phyloP scores from a whole-genome alignment of 1,140 invertebrate species.

The Procambarus clarkii region DNA sequence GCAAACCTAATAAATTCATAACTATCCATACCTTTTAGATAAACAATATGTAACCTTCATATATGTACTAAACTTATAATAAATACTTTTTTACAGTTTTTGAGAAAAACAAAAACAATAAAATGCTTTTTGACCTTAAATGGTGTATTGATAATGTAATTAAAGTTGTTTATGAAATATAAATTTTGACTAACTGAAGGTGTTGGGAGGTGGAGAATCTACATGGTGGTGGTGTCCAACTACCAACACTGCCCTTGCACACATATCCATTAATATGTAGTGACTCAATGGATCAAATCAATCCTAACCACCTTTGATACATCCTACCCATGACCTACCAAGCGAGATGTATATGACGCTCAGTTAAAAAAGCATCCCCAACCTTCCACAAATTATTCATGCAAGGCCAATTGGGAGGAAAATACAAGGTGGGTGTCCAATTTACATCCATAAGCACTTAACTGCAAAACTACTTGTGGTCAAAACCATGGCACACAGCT shows the following conservation, averaged over 20 bases:
- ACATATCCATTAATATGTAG: neutral
- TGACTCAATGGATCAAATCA: conserved; percentile 1
- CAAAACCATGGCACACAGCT: neutral
- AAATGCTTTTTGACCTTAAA: neutral
- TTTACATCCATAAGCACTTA: neutral
- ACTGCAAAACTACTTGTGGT: conserved; percentile 1
- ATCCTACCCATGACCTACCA: neutral
- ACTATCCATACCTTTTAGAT: neutral
- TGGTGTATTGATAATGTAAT: neutral
- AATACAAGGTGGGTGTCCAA: neutral
- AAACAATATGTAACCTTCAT: neutral
- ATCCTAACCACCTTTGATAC: neutral
- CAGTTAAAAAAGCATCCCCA: neutral
- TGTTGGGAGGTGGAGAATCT: conserved; percentile 64
- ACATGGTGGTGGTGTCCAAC: conserved; percentile 62
- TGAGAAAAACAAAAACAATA: neutral
- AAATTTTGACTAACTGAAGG: conserved; percentile 16
- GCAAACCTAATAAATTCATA: neutral
- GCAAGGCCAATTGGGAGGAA: neutral
- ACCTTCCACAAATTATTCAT: neutral
- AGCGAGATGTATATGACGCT: neutral
- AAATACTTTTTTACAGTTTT: neutral
- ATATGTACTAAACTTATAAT: neutral
- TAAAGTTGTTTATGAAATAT: neutral
- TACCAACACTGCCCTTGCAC: conserved; percentile 56